phyloP scores from a whole-genome alignment of 2,888 invertebrate species.

The Lumbricus terrestris region DNA sequence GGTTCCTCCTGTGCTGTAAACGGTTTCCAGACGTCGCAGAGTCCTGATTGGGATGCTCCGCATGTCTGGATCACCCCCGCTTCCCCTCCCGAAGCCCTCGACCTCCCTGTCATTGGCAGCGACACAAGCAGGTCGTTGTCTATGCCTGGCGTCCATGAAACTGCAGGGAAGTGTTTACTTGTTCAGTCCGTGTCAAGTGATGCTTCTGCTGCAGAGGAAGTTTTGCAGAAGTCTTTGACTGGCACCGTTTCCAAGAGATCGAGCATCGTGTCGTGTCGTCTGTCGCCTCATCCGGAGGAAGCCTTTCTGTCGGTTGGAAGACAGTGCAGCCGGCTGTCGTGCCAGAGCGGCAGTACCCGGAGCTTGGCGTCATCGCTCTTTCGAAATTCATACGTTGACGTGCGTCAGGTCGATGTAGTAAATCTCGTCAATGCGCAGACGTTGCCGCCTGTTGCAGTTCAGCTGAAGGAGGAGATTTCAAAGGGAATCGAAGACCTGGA shows the following conservation, averaged over 20 bases:
- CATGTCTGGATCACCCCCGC: not conserved
- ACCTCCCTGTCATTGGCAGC: not conserved
- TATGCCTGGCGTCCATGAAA: not conserved
- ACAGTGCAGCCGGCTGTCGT: not conserved
- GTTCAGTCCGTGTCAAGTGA: not conserved
- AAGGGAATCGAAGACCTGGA: not conserved
- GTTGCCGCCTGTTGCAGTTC: not conserved
- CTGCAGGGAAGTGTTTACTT: not conserved
- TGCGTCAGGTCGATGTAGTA: not conserved
- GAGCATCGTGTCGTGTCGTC: not conserved
- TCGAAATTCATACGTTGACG: not conserved
- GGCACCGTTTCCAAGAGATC: not conserved
- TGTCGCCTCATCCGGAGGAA: not conserved
- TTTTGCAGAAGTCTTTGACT: not conserved
- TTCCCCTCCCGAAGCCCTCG: not conserved
- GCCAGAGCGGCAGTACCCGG: not conserved
- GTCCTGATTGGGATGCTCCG: not conserved
- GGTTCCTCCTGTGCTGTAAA: not conserved
- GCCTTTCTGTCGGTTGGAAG: not conserved
- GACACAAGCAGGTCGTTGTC: not conserved
- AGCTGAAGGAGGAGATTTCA: conserved; percentile 11
- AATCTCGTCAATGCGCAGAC: not conserved
- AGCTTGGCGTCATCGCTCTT: not conserved
- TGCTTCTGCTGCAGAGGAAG: not conserved
- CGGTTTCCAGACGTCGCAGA: not conserved